Conservation (phyloP, 2,888 invertebrate species). For the Sphaerophoria taeniata region DNA sequence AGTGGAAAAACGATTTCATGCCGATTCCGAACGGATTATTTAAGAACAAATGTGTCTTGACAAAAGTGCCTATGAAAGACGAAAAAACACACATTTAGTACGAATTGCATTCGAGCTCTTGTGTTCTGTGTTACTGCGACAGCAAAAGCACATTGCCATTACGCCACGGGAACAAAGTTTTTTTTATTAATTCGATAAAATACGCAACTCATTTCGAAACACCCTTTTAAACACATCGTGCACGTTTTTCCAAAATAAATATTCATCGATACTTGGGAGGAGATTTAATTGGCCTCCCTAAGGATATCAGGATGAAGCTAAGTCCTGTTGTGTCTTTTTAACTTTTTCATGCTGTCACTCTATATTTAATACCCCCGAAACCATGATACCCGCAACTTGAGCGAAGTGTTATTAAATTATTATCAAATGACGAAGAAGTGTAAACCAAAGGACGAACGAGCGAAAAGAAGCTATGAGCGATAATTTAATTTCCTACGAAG, state of each 20-base stretch:
- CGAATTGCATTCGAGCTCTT: background rate
- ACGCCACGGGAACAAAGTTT: too few relatives aligned
- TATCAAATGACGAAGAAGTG: slow-evolving; percentile 23
- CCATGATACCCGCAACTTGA: slow-evolving; percentile 23
- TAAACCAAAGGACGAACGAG: background rate
- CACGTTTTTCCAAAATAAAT: slow-evolving; percentile 4
- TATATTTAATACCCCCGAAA: slow-evolving; percentile 22
- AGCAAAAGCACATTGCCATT: background rate
- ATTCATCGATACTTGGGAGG: background rate
- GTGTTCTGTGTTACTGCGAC: background rate
- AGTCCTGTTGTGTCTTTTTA: slow-evolving; percentile 4
- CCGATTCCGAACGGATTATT: too few relatives aligned
- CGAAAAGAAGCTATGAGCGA: slow-evolving; percentile 31
- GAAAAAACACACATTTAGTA: too few relatives aligned
- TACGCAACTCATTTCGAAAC: background rate
- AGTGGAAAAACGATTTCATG: too few relatives aligned
- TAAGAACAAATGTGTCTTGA: too few relatives aligned
- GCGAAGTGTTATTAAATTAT: slow-evolving; percentile 39
- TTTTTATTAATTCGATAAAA: background rate
- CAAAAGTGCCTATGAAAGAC: too few relatives aligned
- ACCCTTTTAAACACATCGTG: background rate
- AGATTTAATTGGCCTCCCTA: background rate
- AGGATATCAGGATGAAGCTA: background rate
- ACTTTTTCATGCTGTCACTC: slow-evolving; percentile 24
- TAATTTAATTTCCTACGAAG: slow-evolving; percentile 66